Evolutionary conservation across 2,113 vertebrate species (phyloP).

Genomic region (Ascaphus truei): DNA sequence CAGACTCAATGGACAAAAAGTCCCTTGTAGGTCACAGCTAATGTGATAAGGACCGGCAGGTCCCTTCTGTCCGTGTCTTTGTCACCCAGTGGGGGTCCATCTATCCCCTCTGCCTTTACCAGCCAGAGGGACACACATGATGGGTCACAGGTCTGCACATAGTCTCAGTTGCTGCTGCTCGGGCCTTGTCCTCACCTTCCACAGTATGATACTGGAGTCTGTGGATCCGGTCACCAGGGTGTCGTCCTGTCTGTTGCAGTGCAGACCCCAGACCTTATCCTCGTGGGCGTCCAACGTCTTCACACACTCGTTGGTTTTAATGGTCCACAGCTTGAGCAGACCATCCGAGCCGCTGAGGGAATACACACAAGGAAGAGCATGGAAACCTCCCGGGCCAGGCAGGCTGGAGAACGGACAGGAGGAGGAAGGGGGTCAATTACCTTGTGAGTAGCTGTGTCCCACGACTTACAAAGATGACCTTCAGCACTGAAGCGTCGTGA

Average conservation of each 20-base stretch:
- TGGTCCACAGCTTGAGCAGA: conserved; percentile 94
- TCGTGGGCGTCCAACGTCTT: conserved; percentile 87
- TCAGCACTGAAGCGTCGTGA: conserved; percentile 92
- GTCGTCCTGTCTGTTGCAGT: conserved; percentile 72
- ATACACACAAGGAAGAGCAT: neutral
- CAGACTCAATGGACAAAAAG: too few relatives aligned
- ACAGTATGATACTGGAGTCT: conserved; percentile 82
- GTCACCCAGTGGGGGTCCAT: too few relatives aligned
- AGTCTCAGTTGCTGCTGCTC: too few relatives aligned
- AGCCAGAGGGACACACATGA: too few relatives aligned
- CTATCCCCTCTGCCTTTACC: too few relatives aligned
- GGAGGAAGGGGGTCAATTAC: conserved; percentile 48
- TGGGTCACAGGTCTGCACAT: too few relatives aligned
- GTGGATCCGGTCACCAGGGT: conserved; percentile 78
- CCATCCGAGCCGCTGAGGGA: conserved; percentile 82
- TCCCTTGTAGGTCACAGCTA: too few relatives aligned
- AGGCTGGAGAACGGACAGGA: neutral
- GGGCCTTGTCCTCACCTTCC: conserved; percentile 65
- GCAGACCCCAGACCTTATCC: conserved; percentile 93
- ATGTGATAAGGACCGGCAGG: too few relatives aligned
- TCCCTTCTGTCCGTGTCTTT: too few relatives aligned
- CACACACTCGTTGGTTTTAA: conserved; percentile 92
- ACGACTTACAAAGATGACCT: conserved; percentile 83
- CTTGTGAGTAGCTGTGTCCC: conserved; percentile 89
- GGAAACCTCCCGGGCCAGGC: too few relatives aligned